Evolutionary conservation across 2,797 vertebrate genomes (phyloP).

Genomic region (Gypaetus barbatus): DNA sequence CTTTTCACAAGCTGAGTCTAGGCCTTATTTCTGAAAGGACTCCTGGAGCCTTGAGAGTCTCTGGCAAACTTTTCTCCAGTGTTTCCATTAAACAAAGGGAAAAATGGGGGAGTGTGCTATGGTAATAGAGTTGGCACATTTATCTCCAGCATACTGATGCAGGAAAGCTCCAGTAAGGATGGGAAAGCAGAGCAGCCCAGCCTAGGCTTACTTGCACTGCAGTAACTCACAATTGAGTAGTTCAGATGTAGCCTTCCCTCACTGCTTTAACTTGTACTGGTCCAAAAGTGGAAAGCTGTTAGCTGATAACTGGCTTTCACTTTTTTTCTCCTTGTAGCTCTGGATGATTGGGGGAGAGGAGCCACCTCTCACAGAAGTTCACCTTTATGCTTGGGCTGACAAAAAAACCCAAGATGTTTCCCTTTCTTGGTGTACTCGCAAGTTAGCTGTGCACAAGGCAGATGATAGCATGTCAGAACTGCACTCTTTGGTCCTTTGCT

Average conservation of each 20-base stretch:
- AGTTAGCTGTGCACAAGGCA: not conserved
- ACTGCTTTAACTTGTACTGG: not conserved
- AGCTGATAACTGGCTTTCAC: not conserved
- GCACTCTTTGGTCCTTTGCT: not conserved
- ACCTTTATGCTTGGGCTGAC: not conserved
- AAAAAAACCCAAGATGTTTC: fast-evolving
- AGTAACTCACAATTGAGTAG: not conserved
- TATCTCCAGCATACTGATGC: not conserved
- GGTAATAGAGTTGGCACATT: not conserved
- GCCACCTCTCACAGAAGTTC: not conserved
- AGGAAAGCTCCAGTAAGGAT: not conserved
- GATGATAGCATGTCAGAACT: not conserved
- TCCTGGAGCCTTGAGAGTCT: not conserved
- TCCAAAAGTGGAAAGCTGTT: not conserved
- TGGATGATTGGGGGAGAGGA: not conserved
- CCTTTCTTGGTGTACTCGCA: not conserved
- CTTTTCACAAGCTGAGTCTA: not conserved
- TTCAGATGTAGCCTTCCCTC: not conserved
- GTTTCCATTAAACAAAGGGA: not conserved
- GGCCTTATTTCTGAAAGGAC: not conserved
- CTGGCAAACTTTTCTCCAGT: not conserved
- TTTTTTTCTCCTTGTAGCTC: not conserved
- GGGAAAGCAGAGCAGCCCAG: not conserved
- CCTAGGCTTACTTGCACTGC: not conserved
- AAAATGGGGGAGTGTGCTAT: not conserved